A percentile compares a stretch with the other conserved stretches of the same genome.
Conservation (phyloP, 2,888 invertebrate species). For the Rhogogaster chlorosoma region DNA sequence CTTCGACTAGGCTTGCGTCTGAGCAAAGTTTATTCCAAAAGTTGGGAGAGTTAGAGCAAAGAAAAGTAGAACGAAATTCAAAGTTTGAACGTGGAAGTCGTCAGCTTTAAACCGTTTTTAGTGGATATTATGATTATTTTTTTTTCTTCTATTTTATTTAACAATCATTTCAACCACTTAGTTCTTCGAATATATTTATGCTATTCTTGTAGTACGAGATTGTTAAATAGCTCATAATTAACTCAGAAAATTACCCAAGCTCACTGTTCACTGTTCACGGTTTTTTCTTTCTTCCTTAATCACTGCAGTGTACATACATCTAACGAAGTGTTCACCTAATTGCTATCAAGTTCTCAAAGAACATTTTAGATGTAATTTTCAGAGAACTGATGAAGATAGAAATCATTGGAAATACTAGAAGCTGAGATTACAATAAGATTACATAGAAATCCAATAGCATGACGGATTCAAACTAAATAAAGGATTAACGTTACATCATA, state of each 20-base stretch:
- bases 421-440: not conserved
- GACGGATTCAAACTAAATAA: not conserved
- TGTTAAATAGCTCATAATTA: not conserved
- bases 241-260: not conserved
- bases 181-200: not conserved
- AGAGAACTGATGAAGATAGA: not conserved
- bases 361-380: not conserved
- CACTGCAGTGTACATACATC: not conserved
- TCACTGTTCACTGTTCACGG: not conserved
- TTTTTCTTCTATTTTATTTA: not conserved
- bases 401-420: not conserved
- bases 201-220: not conserved
- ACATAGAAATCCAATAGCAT: not conserved
- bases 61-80: conserved; percentile 50
- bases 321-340: not conserved
- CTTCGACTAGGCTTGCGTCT: conserved; percentile 64
- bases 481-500: no score
- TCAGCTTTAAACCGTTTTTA: conserved; percentile 39
- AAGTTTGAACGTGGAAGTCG: conserved; percentile 38
- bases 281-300: not conserved
- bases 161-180: conserved; percentile 18
- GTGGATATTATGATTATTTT: not conserved
- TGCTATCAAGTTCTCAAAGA: not conserved
- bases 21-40: conserved; percentile 72
- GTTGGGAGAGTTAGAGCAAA: conserved; percentile 61